Evolutionary conservation across 2,113 vertebrate species (phyloP).

Genomic region (Labrus mixtus): DNA sequence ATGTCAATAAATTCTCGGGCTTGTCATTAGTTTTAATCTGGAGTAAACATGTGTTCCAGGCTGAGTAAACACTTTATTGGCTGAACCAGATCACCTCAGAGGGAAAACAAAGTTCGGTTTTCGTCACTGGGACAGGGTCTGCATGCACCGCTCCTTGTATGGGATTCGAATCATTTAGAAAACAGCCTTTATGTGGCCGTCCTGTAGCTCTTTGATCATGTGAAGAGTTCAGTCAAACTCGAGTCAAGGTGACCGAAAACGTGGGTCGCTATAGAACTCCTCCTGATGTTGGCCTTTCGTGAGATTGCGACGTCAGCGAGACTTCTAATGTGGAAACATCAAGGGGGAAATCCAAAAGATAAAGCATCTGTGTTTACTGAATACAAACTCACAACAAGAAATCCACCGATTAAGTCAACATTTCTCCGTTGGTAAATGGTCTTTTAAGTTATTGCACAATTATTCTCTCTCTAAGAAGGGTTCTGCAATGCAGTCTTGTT

Average conservation of each 20-base stretch:
- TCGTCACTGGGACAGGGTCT: constrained; percentile 9
- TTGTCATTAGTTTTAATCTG: constrained; percentile 66
- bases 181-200: background rate
- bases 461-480: background rate
- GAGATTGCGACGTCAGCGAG: background rate
- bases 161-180: constrained; percentile 49
- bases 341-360: background rate
- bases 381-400: background rate
- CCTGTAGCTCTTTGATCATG: background rate
- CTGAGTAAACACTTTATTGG: constrained; percentile 64
- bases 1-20: constrained; percentile 52
- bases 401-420: background rate
- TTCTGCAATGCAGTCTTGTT: background rate
- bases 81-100: constrained; percentile 54
- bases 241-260: background rate
- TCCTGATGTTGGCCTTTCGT: background rate
- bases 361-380: background rate
- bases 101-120: constrained; percentile 50
- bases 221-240: background rate
- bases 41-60: constrained; percentile 68
- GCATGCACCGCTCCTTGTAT: constrained; percentile 54
- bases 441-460: background rate
- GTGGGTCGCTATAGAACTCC: background rate
- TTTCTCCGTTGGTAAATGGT: background rate
- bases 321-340: background rate